phyloP scores from a whole-genome alignment of 1,140 invertebrate species.

The Tribolium castaneum region DNA sequence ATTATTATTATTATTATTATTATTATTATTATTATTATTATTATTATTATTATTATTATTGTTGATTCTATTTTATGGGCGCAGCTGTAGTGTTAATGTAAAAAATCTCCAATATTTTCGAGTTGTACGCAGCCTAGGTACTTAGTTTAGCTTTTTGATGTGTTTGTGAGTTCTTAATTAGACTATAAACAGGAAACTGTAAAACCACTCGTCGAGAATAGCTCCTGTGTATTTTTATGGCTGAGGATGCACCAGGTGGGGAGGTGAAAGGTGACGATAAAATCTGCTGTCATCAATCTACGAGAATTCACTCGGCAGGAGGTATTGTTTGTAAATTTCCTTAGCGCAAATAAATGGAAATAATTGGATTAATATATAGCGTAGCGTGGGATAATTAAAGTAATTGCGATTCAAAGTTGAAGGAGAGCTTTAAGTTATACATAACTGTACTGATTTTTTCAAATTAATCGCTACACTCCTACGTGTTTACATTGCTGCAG shows the following conservation, averaged over 20 bases:
- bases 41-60: too few species aligned
- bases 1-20: too few species aligned
- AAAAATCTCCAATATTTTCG: too few species aligned
- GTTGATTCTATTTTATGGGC: too few species aligned
- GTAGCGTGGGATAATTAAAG: not conserved
- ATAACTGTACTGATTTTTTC: not conserved
- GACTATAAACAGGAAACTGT: not conserved
- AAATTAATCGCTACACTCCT: too few species aligned
- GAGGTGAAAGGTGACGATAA: not conserved
- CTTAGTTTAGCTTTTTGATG: too few species aligned
- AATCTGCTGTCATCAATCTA: not conserved
- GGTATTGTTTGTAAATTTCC: not conserved
- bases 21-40: too few species aligned
- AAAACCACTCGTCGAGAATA: not conserved
- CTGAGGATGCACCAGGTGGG: not conserved
- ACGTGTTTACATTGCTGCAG: too few species aligned
- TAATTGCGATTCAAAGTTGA: not conserved
- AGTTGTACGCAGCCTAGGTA: too few species aligned
- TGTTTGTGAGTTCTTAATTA: not conserved
- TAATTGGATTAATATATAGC: not conserved
- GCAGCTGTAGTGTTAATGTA: too few species aligned
- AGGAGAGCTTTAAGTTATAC: not conserved
- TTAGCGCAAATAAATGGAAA: not conserved
- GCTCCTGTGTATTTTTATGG: not conserved
- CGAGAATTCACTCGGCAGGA: not conserved